These are phyloP conservation scores for Chiloscyllium punctatum DNA, from an alignment of 2,797 vertebrate species.

Conservation along the genomic window DNA sequence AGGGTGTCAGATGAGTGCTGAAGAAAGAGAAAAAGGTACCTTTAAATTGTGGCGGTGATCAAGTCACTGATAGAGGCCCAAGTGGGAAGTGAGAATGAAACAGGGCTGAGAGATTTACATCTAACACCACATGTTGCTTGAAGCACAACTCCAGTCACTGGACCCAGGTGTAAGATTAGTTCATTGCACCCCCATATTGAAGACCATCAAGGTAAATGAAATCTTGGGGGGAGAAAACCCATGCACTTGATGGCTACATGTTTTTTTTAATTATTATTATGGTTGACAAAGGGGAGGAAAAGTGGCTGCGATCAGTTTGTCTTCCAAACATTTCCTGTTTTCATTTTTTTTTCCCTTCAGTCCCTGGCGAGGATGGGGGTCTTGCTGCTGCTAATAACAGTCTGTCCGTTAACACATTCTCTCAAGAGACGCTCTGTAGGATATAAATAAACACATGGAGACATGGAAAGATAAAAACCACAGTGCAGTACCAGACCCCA, in stretches of 20 bases:
- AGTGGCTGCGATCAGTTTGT: not conserved
- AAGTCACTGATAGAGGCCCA: not conserved
- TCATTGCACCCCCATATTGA: not conserved
- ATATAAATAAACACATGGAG: conserved; percentile 19
- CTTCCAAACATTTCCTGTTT: conserved; percentile 26
- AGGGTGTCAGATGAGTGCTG: not conserved
- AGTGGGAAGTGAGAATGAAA: not conserved
- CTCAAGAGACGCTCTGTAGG: not conserved
- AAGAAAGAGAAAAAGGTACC: not conserved
- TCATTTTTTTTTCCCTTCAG: not conserved
- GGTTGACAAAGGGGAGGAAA: not conserved
- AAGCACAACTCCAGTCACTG: not conserved
- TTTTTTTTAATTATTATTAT: not conserved
- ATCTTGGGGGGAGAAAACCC: too few species aligned
- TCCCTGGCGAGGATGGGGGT: not conserved
- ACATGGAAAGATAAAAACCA: not conserved
- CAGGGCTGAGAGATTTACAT: not conserved
- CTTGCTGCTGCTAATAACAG: not conserved
- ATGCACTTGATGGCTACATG: not conserved
- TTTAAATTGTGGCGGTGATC: not conserved
- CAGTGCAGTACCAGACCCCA: not conserved
- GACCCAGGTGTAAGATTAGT: not conserved
- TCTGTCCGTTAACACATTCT: not conserved
- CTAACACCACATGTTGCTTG: not conserved
- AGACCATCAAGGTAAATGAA: not conserved